phyloP scores from a whole-genome alignment of 2,888 invertebrate genomes.

The Papilio elwesi region DNA sequence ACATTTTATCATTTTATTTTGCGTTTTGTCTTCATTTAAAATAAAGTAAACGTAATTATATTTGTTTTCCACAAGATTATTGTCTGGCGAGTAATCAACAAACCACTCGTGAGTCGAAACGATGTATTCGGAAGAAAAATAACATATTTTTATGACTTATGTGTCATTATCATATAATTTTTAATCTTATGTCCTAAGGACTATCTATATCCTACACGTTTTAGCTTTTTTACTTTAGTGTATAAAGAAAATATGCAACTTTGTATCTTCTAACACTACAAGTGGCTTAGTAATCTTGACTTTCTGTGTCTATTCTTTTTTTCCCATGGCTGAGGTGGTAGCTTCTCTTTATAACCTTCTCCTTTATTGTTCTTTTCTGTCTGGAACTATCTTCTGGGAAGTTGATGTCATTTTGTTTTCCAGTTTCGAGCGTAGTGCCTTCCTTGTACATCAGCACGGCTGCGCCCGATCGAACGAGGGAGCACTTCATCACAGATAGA shows the following conservation, averaged over 20 bases:
- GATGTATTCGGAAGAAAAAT: background rate
- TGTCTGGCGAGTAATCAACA: background rate
- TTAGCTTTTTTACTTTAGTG: too few relatives aligned
- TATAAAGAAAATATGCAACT: too few relatives aligned
- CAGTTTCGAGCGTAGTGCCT: too few relatives aligned
- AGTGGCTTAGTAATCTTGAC: background rate
- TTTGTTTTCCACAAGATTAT: slow-evolving; percentile 4
- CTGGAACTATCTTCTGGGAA: too few relatives aligned
- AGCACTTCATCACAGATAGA: too few relatives aligned
- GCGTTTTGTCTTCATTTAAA: background rate
- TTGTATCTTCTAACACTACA: background rate
- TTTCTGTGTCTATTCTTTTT: background rate
- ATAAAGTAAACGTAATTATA: slow-evolving; percentile 10
- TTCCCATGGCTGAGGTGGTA: background rate
- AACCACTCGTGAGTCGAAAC: background rate
- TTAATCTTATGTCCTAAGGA: background rate
- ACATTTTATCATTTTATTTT: slow-evolving; percentile 21
- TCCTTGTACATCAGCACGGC: too few relatives aligned
- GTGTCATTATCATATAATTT: background rate
- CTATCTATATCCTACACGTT: background rate
- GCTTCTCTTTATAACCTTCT: too few relatives aligned
- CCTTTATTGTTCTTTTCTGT: too few relatives aligned
- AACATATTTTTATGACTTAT: background rate
- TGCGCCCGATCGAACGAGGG: too few relatives aligned
- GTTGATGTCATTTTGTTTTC: too few relatives aligned